Percentiles rank a stretch among this genome's conserved stretches.
phyloP scores from a whole-genome alignment of 2,797 vertebrate genomes.

The Thalassophryne amazonica region DNA sequence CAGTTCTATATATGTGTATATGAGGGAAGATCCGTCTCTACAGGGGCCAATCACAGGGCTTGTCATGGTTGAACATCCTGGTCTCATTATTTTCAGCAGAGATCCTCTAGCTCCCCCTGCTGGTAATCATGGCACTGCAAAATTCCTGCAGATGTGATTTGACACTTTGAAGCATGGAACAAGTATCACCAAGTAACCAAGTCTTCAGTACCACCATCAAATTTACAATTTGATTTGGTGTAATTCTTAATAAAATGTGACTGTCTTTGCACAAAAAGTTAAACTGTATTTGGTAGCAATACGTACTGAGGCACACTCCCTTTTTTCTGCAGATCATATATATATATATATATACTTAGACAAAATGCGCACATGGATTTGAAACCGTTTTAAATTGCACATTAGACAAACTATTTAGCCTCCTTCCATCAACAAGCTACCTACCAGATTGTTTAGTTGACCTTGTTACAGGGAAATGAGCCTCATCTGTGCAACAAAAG shows the following conservation, averaged over 20 bases:
- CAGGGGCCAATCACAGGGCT: conserved; percentile 53
- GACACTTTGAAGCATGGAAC: conserved; percentile 6
- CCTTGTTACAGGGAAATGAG: background rate
- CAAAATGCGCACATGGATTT: conserved; percentile 5
- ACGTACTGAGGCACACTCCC: conserved; percentile 2
- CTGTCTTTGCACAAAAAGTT: background rate
- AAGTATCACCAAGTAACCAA: background rate
- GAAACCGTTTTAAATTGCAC: conserved; percentile 1
- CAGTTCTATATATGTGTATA: conserved; percentile 33
- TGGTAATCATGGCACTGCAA: conserved; percentile 26
- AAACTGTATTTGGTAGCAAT: conserved; percentile 47
- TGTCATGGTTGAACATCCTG: background rate
- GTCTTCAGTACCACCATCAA: conserved; percentile 8
- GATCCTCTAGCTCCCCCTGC: conserved; percentile 48
- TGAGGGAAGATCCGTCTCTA: conserved; percentile 29
- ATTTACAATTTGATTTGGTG: conserved; percentile 10
- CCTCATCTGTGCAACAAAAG: background rate
- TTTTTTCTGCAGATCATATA: conserved; percentile 11
- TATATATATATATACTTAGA: background rate
- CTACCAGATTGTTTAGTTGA: background rate
- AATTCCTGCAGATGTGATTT: background rate
- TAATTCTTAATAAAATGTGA: background rate
- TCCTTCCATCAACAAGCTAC: background rate
- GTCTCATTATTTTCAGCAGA: conserved; percentile 2
- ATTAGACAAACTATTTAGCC: background rate